Percentiles rank a stretch among this genome's conserved stretches.
Conservation (phyloP, 2,888 invertebrate species). For the Ceramica pisi region DNA sequence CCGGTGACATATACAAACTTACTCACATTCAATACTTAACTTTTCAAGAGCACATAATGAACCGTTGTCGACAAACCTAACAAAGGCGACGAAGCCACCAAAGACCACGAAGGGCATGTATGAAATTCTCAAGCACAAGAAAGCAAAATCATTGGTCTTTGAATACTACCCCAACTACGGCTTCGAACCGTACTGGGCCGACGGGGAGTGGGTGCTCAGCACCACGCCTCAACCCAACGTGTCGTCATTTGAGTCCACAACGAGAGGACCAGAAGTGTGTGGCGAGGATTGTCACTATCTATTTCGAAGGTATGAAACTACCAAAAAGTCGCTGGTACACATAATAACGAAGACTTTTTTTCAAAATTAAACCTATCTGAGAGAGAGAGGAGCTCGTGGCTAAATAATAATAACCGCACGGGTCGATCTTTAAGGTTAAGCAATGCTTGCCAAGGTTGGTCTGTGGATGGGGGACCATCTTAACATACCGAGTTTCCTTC, state of each 20-base stretch:
- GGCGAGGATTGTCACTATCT: conserved; percentile 1
- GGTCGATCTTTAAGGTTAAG: too few species aligned
- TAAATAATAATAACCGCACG: too few species aligned
- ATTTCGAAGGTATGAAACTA: neutral
- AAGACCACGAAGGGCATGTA: neutral
- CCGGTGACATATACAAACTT: neutral
- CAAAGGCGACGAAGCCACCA: neutral
- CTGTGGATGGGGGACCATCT: too few species aligned
- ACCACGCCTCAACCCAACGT: neutral
- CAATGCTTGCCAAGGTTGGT: too few species aligned
- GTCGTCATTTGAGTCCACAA: neutral
- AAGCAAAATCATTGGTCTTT: accelerated
- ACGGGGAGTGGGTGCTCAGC: conserved; percentile 16
- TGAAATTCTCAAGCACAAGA: neutral
- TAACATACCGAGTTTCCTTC: too few species aligned
- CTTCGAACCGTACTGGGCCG: conserved; percentile 47
- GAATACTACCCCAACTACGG: conserved; percentile 40
- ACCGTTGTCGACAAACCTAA: neutral
- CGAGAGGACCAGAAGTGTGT: neutral
- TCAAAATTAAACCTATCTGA: too few species aligned
- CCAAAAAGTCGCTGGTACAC: too few species aligned
- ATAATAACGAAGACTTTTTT: too few species aligned
- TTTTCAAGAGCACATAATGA: neutral
- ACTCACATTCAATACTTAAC: neutral
- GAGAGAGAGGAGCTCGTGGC: too few species aligned